phyloP scores from a whole-genome alignment of 1,140 invertebrate genomes.

The Archegozetes longisetosus region DNA sequence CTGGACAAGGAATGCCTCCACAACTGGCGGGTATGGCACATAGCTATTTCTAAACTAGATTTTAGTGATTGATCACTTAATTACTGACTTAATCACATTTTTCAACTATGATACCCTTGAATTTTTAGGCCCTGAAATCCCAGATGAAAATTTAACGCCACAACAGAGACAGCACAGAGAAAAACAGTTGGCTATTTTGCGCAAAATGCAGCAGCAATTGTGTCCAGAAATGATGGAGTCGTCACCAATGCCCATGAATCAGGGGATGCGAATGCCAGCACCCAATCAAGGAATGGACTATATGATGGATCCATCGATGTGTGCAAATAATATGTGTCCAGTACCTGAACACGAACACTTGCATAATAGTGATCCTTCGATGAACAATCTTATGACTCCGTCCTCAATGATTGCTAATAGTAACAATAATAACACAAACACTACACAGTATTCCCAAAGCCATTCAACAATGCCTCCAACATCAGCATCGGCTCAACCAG shows the following conservation, averaged over 20 bases:
- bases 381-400: slow-evolving; percentile 4
- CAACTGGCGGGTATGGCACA: neutral
- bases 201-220: slow-evolving; percentile 74
- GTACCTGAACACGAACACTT: slow-evolving; percentile 23
- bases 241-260: slow-evolving; percentile 7
- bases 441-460: too few relatives aligned
- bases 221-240: slow-evolving; percentile 51
- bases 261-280: slow-evolving; percentile 6
- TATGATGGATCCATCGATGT: neutral
- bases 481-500: neutral
- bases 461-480: neutral
- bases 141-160: slow-evolving; percentile 83
- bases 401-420: neutral
- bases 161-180: slow-evolving; percentile 84
- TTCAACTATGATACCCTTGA: neutral
- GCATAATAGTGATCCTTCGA: slow-evolving; percentile 5
- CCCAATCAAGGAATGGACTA: neutral
- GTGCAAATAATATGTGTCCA: slow-evolving; percentile 21
- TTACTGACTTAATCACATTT: neutral
- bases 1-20: neutral
- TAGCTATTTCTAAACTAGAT: neutral
- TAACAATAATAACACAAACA: too few relatives aligned
- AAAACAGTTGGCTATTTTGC: slow-evolving; percentile 71
- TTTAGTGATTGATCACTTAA: neutral
- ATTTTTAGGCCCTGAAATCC: slow-evolving; percentile 53